Evolutionary conservation across 1,140 invertebrate genomes (phyloP).

Genomic region (Drosophila sp.): DNA sequence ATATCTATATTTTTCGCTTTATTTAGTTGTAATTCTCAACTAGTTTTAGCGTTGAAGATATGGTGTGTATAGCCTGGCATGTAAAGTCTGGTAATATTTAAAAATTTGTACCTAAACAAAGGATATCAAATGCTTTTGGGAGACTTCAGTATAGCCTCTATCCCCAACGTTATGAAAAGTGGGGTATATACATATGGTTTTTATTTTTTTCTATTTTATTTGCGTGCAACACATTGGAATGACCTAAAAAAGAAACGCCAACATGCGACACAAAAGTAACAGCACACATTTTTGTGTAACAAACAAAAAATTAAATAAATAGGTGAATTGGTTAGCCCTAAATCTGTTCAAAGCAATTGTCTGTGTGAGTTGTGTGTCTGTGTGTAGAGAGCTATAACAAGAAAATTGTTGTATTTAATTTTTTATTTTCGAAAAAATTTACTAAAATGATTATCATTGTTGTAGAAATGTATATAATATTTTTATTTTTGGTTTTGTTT

Average conservation of each 20-base stretch:
- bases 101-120: no score
- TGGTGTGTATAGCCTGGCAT: no score
- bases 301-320: conserved; percentile 75
- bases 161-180: background rate
- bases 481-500: conserved; percentile 29
- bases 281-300: conserved; percentile 34
- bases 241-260: conserved; percentile 70
- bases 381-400: conserved; percentile 17
- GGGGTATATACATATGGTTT: background rate
- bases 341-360: conserved; percentile 54
- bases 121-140: no score
- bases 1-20: no score
- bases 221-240: conserved; percentile 43
- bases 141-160: no score
- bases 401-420: conserved; percentile 23
- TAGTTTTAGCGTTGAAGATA: no score
- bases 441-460: conserved; percentile 57
- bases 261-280: conserved; percentile 64
- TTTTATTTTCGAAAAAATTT: conserved; percentile 32
- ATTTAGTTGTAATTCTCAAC: no score
- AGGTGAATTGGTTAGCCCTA: conserved; percentile 70
- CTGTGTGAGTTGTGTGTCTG: conserved; percentile 2
- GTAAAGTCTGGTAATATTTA: no score
- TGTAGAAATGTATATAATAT: conserved; percentile 37
- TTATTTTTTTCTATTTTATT: background rate